Evolutionary conservation across 1,140 invertebrate species (phyloP), one percentile per base, ranked within the genome.

Genomic region (Drosophila paulistorum): DNA sequence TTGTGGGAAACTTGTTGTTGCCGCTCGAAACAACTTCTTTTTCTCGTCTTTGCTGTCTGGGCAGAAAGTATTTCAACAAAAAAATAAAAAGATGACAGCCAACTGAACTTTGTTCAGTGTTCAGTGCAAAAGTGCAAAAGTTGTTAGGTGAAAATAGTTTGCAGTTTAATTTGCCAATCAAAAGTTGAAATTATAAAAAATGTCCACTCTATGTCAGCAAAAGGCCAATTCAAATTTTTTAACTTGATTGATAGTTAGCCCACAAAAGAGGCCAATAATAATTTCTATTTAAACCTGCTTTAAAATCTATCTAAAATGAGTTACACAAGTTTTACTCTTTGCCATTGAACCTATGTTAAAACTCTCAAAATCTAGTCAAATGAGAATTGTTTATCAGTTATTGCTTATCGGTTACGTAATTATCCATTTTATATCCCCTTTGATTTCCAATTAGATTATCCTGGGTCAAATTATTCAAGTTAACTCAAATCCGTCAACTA

Each of bases 131-230:
- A 76, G 74, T 60, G 66, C 66, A 70, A 77, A 76, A 76, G 74
- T 76, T 76, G 73, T 70, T 51, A 76, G 74, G 74, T 76, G 73
- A 61, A 76, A 76, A 77, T 77, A 76, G 66, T 77, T 77, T 68
- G 66, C 59, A 60, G 51, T 76, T 76, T 76, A 76, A 77, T 77
- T 77, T 77, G 73, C 74, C 74, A 77, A 77, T 77, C 74, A 77
- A 77, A 77, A 75, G 71, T 75, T 77, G 55, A 77, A 77, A 77
- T 75, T 75, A 76, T 67, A 67, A 66, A 76, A 77, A 70, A 13
- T 11, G 37, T 13, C 17, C 30, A 37, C 57, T 59, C 54, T 57
- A 11, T 59, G 26, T 17, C 35, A 51, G 17, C 57, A 59, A 59
- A 59, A 59, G 57, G 33, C 14, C 33, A 59, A 51, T 59, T 59